A percentile compares a stretch with the other conserved stretches of the same genome.
These are phyloP conservation scores for Eristalinus aeneus DNA, from an alignment of 2,888 invertebrate genomes.

Conservation along the genomic window DNA sequence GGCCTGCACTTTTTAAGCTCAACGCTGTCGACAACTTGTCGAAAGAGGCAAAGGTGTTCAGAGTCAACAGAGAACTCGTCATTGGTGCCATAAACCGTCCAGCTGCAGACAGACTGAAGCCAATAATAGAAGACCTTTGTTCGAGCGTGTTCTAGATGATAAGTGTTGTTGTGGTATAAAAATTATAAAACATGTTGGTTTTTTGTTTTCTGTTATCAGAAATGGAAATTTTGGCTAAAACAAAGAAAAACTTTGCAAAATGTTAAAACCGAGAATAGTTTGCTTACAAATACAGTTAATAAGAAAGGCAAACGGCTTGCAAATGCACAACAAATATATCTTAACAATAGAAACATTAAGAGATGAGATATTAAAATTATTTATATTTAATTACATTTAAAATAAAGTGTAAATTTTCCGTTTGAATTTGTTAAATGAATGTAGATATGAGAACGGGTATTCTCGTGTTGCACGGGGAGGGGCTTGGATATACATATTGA, in stretches of 20 bases:
- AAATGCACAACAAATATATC: constrained; percentile 39
- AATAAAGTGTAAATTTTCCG: constrained; percentile 18
- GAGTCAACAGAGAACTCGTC: constrained; percentile 17
- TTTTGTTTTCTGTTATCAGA: constrained; percentile 20
- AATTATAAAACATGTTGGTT: constrained; percentile 41
- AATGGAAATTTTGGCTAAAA: constrained; percentile 62
- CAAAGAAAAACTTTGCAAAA: constrained; percentile 57
- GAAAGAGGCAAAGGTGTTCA: constrained; percentile 18
- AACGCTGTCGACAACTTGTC: constrained; percentile 7
- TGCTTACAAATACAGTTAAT: constrained; percentile 43
- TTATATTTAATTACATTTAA: constrained; percentile 38
- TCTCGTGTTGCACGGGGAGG: background rate
- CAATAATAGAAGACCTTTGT: constrained; percentile 5
- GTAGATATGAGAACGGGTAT: constrained; percentile 22
- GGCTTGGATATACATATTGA: background rate
- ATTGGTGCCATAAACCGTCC: constrained; percentile 11
- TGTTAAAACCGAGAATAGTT: constrained; percentile 44
- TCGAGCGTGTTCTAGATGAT: constrained; percentile 33
- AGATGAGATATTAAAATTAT: constrained; percentile 46
- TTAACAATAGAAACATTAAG: constrained; percentile 42
- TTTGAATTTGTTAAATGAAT: constrained; percentile 29
- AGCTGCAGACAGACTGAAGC: background rate
- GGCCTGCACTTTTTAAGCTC: constrained; percentile 13
- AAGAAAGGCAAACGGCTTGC: constrained; percentile 24
- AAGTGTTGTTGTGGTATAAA: constrained; percentile 50